A percentile compares a stretch with the other conserved stretches of the same genome.
These are phyloP conservation scores for Eubasilissa splendida DNA, from an alignment of 2,888 invertebrate species.

Conservation along the genomic window DNA sequence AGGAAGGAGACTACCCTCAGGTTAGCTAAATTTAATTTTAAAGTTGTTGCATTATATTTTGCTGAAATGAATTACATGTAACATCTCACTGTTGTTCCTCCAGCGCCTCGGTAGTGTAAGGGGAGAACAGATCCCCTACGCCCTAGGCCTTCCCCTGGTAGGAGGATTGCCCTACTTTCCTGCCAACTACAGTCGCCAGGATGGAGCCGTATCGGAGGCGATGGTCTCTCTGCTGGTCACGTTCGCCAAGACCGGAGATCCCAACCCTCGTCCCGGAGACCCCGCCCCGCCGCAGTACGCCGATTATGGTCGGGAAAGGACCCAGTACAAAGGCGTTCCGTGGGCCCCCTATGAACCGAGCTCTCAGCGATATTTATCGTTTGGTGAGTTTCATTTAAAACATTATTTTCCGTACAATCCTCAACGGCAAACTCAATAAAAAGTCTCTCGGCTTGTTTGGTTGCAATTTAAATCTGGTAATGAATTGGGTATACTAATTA, in stretches of 20 bases:
- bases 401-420: not conserved
- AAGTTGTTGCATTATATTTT: no score
- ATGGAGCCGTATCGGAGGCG: conserved; percentile 82
- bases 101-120: conserved; percentile 83
- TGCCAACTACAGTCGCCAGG: conserved; percentile 82
- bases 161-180: conserved; percentile 77
- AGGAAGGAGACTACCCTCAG: conserved; percentile 81
- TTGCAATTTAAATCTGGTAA: no score
- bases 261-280: conserved; percentile 73
- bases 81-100: not conserved
- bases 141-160: conserved; percentile 82
- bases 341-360: conserved; percentile 89
- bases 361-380: conserved; percentile 84
- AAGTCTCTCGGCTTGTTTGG: no score
- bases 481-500: no score
- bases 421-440: no score
- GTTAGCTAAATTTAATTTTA: conserved; percentile 64
- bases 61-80: no score
- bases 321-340: conserved; percentile 74
- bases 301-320: conserved; percentile 75
- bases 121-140: conserved; percentile 83
- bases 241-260: conserved; percentile 86
- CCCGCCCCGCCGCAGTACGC: conserved; percentile 65
- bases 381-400: conserved; percentile 72
- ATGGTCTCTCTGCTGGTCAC: conserved; percentile 83